Evolutionary conservation across 2,113 vertebrate genomes (phyloP).

Genomic region (Phylloscopus trochilus): DNA sequence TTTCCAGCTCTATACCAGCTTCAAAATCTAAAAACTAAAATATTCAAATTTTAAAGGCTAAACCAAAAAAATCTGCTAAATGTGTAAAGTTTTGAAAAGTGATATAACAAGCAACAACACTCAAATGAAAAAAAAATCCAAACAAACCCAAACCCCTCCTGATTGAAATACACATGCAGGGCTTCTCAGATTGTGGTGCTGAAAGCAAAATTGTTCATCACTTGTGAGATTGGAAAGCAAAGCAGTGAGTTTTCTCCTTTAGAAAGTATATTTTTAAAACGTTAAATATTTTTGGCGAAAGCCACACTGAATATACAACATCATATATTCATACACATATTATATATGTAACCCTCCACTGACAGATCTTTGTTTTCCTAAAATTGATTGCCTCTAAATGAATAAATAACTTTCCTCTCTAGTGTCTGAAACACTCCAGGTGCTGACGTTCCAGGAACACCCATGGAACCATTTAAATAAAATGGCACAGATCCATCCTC

Average conservation of each 20-base stretch:
- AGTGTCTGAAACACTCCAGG: neutral
- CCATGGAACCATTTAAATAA: neutral
- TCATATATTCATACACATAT: neutral
- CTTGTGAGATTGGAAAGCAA: neutral
- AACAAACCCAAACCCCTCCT: neutral
- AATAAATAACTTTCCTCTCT: neutral
- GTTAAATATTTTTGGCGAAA: neutral
- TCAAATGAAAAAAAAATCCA: neutral
- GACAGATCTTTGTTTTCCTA: neutral
- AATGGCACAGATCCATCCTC: neutral
- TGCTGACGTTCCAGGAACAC: neutral
- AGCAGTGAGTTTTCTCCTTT: neutral
- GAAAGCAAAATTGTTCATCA: neutral
- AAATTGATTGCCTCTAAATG: neutral
- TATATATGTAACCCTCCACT: neutral
- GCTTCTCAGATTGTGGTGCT: neutral
- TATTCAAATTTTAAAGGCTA: neutral
- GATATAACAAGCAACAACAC: neutral
- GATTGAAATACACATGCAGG: fast-evolving
- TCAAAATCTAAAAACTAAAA: conserved; percentile 37
- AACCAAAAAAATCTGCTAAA: neutral
- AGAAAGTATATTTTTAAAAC: neutral
- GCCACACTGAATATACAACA: neutral
- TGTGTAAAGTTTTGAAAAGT: neutral
- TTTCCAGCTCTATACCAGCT: conserved; percentile 55